Base-by-base conservation (phyloP, 2,797 vertebrate species). In the Podarcis lilfordi region DNA sequence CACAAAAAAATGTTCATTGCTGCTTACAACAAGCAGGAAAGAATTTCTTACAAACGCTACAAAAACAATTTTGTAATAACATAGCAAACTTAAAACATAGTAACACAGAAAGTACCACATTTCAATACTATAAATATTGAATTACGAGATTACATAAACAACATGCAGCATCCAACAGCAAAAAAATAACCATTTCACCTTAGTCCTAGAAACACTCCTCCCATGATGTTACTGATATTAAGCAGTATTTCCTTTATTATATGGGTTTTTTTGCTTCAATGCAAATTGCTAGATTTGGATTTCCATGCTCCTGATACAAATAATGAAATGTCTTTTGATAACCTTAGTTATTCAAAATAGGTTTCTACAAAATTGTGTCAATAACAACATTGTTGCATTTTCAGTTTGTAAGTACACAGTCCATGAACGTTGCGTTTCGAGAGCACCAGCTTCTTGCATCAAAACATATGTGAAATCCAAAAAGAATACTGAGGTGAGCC, bases 361-460 rank as follows among this genome's bases (percentile, higher is more conserved):
- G 81, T 45, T 84, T 86, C 50, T 90, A 88, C 88, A 90, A 92
- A 91, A 80, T 32, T 80, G 75, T 84, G 74, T 64, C 82, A 91
- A 90, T 93, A 90, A 80, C 78, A 15, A 93, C 89, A 86, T 79
- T 89, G 76, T 93, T 87, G 80, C 89, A 55, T 84, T 90, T 97
- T 89, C 95, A 99, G 98, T 99, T 96, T 99, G 98, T 96, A 99
- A 99, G 95, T 98, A 99, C 93, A 99, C 98, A 0, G 98, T 98
- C 86, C 99, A 99, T 4, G 98, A 99, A 89, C 97, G 98, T 88
- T 98, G 98, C 72, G 98, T 98, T 93, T 96, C 98, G 69, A 98
- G 98, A 87, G 98, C 98, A 4, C 98, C 98, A 0, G 97, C 97
- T 21, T 98, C 98, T 78, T 99, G 98, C 96, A 99, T 99, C 96